phyloP scores from a whole-genome alignment of 1,140 invertebrate species.

The Gonatopus flavifemur region DNA sequence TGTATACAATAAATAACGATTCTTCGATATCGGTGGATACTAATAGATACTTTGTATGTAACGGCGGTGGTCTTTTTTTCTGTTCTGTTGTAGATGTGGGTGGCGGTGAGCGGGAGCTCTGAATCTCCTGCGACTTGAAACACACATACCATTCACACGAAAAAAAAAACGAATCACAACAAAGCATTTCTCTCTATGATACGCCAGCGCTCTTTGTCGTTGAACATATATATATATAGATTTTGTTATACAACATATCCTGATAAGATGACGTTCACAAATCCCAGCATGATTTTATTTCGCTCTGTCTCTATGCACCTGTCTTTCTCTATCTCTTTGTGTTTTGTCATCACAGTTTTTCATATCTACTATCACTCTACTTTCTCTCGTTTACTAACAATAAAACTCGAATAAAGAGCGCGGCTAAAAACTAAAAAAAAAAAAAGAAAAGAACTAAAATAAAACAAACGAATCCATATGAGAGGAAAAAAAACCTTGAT shows the following conservation, averaged over 20 bases:
- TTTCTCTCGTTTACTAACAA: slow-evolving; percentile 11
- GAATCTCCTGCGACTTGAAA: slow-evolving; percentile 51
- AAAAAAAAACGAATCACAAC: slow-evolving; percentile 33
- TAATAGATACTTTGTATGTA: slow-evolving; percentile 60
- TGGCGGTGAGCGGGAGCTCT: slow-evolving; percentile 61
- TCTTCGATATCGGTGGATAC: slow-evolving; percentile 51
- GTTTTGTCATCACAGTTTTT: not conserved
- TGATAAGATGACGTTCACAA: no score
- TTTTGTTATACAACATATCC: not conserved
- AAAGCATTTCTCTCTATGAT: slow-evolving; percentile 28
- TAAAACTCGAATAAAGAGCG: not conserved
- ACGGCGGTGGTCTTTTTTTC: slow-evolving; percentile 61
- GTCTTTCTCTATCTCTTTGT: not conserved
- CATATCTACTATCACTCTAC: slow-evolving; percentile 12
- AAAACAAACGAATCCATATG: no score
- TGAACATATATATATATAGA: no score
- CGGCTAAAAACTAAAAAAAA: no score
- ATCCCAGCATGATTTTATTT: no score
- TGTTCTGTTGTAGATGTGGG: slow-evolving; percentile 62
- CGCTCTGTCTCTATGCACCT: no score
- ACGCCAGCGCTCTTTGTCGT: slow-evolving; percentile 22
- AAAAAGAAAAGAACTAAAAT: no score
- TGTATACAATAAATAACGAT: no score
- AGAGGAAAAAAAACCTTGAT: no score
- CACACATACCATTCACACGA: slow-evolving; percentile 30